These are phyloP conservation scores for Diglossa cyanea DNA, from an alignment of 2,797 vertebrate genomes.

Conservation along the genomic window DNA sequence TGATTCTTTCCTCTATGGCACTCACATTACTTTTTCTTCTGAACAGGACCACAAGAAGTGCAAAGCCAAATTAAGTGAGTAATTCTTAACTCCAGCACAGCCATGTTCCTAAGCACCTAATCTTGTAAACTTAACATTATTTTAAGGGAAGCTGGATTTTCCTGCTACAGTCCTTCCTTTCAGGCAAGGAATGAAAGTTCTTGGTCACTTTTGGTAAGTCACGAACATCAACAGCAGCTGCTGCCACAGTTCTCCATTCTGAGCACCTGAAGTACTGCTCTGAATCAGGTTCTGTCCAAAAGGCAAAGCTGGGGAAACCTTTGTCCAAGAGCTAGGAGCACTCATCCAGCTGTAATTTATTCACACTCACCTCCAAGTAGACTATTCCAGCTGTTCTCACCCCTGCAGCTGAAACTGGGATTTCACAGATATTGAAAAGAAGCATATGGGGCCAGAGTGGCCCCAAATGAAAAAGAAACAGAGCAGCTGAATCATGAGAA, in stretches of 20 bases:
- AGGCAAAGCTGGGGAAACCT: background rate
- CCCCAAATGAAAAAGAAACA: background rate
- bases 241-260: background rate
- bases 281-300: background rate
- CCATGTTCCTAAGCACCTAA: accelerated
- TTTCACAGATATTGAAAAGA: background rate
- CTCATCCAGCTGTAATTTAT: background rate
- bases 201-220: background rate
- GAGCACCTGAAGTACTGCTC: background rate
- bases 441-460: background rate
- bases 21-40: background rate
- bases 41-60: background rate
- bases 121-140: background rate
- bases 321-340: background rate
- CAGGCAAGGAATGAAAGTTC: background rate
- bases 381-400: background rate
- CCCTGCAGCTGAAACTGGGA: background rate
- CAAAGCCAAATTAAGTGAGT: background rate
- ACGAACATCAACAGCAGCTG: accelerated
- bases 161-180: background rate
- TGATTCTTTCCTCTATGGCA: background rate
- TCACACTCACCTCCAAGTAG: background rate
- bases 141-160: background rate
- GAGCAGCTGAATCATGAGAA: background rate
- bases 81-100: background rate